These are phyloP conservation scores for Drosophila lacicola DNA, from an alignment of 2,888 invertebrate genomes.

Conservation along the genomic window DNA sequence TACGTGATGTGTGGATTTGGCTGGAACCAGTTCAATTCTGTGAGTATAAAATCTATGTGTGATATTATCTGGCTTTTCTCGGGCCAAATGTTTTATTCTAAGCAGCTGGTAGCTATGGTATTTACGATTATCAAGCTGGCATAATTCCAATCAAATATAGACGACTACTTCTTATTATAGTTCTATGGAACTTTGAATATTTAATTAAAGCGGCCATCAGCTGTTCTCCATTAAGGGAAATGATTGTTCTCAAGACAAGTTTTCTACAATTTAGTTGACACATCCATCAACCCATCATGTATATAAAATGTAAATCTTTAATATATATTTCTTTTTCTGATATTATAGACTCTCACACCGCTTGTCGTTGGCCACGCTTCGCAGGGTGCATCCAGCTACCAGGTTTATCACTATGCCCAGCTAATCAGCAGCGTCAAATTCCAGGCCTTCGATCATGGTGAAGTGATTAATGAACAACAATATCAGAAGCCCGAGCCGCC, in stretches of 20 bases:
- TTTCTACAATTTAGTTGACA: too few relatives aligned
- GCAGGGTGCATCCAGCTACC: slow-evolving; percentile 86
- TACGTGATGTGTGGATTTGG: slow-evolving; percentile 59
- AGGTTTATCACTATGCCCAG: slow-evolving; percentile 87
- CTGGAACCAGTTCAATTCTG: slow-evolving; percentile 47
- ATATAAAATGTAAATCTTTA: not conserved
- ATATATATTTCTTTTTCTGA: too few relatives aligned
- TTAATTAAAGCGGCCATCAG: too few relatives aligned
- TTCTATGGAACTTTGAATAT: too few relatives aligned
- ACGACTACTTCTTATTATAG: too few relatives aligned
- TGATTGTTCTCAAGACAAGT: too few relatives aligned
- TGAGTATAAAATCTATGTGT: slow-evolving; percentile 3
- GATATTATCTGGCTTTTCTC: too few relatives aligned
- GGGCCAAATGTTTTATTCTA: too few relatives aligned
- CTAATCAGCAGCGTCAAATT: slow-evolving; percentile 68
- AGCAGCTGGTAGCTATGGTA: too few relatives aligned
- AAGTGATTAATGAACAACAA: slow-evolving; percentile 77
- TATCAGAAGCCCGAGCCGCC: slow-evolving; percentile 86
- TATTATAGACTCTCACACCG: slow-evolving; percentile 86
- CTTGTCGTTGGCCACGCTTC: slow-evolving; percentile 87
- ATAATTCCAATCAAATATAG: too few relatives aligned
- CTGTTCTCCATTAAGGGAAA: too few relatives aligned
- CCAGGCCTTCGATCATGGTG: slow-evolving; percentile 86
- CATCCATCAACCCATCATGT: too few relatives aligned
- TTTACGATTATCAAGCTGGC: not conserved